A percentile compares a stretch with the other conserved stretches of the same genome.
Conservation (phyloP, 2,113 vertebrate species). For the Neolamprologus sp. region DNA sequence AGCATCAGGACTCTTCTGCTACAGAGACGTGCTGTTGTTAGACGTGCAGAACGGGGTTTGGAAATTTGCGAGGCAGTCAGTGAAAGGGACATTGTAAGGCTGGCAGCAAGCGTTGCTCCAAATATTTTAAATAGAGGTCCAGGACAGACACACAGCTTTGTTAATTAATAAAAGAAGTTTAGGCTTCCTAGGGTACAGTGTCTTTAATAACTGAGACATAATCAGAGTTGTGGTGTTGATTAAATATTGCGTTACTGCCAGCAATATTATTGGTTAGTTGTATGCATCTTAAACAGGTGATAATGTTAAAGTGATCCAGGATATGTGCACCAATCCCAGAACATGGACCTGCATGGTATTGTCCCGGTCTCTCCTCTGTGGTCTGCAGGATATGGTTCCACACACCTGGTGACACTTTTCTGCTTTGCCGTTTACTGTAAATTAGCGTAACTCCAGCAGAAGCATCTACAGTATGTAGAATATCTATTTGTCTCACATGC, state of each 20-base stretch:
- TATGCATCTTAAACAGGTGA: neutral
- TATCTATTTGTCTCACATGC: neutral
- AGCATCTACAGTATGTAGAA: neutral
- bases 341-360: neutral
- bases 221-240: neutral
- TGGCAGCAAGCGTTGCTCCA: neutral
- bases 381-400: neutral
- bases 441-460: neutral
- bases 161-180: neutral
- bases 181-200: accelerated
- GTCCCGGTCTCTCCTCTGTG: neutral
- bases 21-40: neutral
- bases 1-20: neutral
- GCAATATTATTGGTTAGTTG: neutral
- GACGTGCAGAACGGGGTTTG: neutral
- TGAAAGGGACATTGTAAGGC: neutral
- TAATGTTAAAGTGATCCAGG: neutral
- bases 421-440: neutral
- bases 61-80: neutral
- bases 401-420: neutral
- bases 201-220: neutral
- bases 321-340: neutral
- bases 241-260: neutral
- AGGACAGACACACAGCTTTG: neutral
- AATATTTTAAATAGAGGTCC: neutral